Conservation (phyloP, 2,888 invertebrate species). For the Pemphredon lugubris region DNA sequence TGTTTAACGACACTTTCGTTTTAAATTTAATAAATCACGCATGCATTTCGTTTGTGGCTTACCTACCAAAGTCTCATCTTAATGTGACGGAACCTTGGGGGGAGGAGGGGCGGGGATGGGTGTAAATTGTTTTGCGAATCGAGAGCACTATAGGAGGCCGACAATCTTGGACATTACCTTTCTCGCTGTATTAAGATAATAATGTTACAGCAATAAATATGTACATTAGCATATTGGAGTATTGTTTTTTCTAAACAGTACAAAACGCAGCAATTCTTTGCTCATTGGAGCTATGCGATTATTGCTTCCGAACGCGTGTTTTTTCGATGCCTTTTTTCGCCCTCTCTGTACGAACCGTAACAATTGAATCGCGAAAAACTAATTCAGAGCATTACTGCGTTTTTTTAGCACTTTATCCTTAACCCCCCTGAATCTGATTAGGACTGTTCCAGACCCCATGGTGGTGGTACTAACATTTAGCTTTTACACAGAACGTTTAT, state of each 20-base stretch:
- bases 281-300: not conserved
- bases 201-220: constrained; percentile 80
- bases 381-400: constrained; percentile 73
- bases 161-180: constrained; percentile 71
- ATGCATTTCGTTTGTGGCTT: constrained; percentile 12
- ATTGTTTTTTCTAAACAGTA: constrained; percentile 70
- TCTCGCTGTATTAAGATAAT: constrained; percentile 76
- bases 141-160: constrained; percentile 70
- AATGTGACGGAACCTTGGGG: not conserved
- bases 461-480: constrained; percentile 65
- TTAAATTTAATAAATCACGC: constrained; percentile 36
- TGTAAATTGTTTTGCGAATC: constrained; percentile 42
- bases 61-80: not conserved
- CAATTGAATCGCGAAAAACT: constrained; percentile 5
- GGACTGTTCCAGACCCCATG: constrained; percentile 81
- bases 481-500: constrained; percentile 6
- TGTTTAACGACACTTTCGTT: too few relatives aligned
- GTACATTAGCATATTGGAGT: constrained; percentile 78
- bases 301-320: too few relatives aligned
- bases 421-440: constrained; percentile 80
- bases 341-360: not conserved
- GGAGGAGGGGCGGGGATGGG: too few relatives aligned
- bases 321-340: too few relatives aligned
- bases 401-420: constrained; percentile 70
- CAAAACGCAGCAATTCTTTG: constrained; percentile 76